Percentiles rank a stretch among this genome's conserved stretches.
These are phyloP conservation scores for Hassar affinis DNA, from an alignment of 2,113 vertebrate genomes.

Conservation along the genomic window DNA sequence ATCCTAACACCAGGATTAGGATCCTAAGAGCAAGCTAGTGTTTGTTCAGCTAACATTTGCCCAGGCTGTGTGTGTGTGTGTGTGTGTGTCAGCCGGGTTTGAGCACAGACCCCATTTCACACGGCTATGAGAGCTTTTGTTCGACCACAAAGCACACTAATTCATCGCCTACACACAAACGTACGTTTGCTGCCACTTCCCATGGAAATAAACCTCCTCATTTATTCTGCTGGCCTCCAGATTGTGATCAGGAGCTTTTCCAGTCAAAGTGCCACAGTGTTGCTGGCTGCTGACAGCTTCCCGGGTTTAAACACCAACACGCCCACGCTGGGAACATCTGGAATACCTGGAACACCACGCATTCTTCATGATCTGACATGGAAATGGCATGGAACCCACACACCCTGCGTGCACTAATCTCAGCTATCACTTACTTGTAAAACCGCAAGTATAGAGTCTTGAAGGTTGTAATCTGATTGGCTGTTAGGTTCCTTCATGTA, in stretches of 20 bases:
- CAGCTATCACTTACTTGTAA: no score
- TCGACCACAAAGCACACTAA: conserved; percentile 37
- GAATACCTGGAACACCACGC: not conserved
- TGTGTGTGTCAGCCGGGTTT: conserved; percentile 1
- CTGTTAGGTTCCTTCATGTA: not conserved
- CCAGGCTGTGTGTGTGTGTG: no score
- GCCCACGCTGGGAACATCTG: conserved; percentile 10
- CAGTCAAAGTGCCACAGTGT: conserved; percentile 8
- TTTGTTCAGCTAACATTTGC: conserved; percentile 17
- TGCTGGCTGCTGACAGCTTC: not conserved
- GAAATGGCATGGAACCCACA: not conserved
- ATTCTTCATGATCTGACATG: conserved; percentile 5
- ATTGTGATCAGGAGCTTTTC: not conserved
- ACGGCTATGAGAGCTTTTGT: conserved; percentile 46
- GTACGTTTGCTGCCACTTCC: conserved; percentile 29
- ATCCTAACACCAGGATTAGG: no score
- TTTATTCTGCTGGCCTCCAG: not conserved
- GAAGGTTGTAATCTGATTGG: not conserved
- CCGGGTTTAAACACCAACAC: not conserved
- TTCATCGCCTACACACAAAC: conserved; percentile 37
- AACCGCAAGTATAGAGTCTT: not conserved
- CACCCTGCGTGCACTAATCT: not conserved
- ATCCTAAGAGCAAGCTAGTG: not conserved
- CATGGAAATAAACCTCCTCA: conserved; percentile 27
- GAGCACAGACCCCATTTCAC: conserved; percentile 38